Percentiles rank a stretch among this genome's conserved stretches.
phyloP scores from a whole-genome alignment of 2,888 invertebrate species.

The Chymomyza fuscimana region DNA sequence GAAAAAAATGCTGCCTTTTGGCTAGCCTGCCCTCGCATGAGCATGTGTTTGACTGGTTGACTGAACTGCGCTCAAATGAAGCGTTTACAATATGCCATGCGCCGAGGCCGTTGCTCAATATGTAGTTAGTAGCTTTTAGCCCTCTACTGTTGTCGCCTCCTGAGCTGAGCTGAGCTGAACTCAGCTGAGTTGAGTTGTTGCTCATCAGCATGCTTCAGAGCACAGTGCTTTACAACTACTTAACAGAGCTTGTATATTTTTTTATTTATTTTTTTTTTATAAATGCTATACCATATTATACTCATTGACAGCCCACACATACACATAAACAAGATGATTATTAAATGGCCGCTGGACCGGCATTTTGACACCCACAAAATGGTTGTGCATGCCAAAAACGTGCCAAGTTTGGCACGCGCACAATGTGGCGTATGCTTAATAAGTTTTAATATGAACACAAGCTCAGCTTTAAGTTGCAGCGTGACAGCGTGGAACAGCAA shows the following conservation, averaged over 20 bases:
- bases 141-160: no score
- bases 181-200: constrained; percentile 29
- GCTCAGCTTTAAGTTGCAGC: no score
- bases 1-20: no score
- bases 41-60: constrained; percentile 28
- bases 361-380: constrained; percentile 55
- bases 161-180: constrained; percentile 14
- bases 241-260: background rate
- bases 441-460: background rate
- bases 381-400: constrained; percentile 23
- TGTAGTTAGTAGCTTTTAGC: background rate
- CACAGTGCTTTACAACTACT: background rate
- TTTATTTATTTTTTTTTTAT: constrained; percentile 19
- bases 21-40: background rate
- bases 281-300: background rate
- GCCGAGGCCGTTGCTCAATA: background rate
- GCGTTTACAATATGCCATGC: constrained; percentile 3
- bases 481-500: no score
- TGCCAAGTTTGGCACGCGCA: constrained; percentile 8
- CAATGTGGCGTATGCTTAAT: constrained; percentile 51
- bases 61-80: constrained; percentile 16
- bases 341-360: constrained; percentile 35
- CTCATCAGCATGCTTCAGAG: constrained; percentile 66
- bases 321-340: constrained; percentile 20
- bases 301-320: constrained; percentile 20